Evolutionary conservation across 1,140 invertebrate species (phyloP).

Genomic region (Acromyrmex charruanus): DNA sequence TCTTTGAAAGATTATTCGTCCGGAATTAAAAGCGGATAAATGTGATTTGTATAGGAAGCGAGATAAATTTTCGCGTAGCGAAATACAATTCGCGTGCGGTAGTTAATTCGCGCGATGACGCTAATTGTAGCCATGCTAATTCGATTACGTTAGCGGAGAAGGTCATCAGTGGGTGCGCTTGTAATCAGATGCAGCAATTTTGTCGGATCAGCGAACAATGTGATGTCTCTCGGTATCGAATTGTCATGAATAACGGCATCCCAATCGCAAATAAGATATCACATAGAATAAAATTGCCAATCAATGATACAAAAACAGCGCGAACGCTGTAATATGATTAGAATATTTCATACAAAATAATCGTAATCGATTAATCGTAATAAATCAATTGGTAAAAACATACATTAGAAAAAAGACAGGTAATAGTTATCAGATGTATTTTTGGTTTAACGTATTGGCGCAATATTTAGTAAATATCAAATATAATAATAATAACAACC

Average conservation of each 20-base stretch:
- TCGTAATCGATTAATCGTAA: neutral
- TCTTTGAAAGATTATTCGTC: neutral
- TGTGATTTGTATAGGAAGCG: conserved; percentile 12
- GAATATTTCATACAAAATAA: too few relatives aligned
- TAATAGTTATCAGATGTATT: too few relatives aligned
- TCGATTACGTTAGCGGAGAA: conserved; percentile 46
- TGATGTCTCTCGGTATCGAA: conserved; percentile 29
- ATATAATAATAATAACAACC: too few relatives aligned
- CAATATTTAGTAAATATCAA: too few relatives aligned
- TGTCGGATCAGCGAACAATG: conserved; percentile 36
- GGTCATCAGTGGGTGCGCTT: conserved; percentile 24
- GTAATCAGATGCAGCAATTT: conserved; percentile 48
- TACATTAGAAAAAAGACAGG: too few relatives aligned
- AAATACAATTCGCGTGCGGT: conserved; percentile 29
- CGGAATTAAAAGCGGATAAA: conserved; percentile 26
- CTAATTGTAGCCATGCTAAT: conserved; percentile 53
- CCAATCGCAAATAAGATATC: conserved; percentile 13
- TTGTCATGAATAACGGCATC: neutral
- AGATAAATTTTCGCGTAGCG: conserved; percentile 32
- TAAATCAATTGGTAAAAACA: neutral
- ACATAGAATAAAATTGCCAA: conserved; percentile 3
- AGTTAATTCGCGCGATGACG: conserved; percentile 58
- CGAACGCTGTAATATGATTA: neutral
- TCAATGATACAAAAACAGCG: neutral
- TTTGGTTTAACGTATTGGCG: too few relatives aligned